Evolutionary conservation across 2,797 vertebrate genomes (phyloP), one percentile per base, ranked within the genome.

Genomic region (Xenops minutus): DNA sequence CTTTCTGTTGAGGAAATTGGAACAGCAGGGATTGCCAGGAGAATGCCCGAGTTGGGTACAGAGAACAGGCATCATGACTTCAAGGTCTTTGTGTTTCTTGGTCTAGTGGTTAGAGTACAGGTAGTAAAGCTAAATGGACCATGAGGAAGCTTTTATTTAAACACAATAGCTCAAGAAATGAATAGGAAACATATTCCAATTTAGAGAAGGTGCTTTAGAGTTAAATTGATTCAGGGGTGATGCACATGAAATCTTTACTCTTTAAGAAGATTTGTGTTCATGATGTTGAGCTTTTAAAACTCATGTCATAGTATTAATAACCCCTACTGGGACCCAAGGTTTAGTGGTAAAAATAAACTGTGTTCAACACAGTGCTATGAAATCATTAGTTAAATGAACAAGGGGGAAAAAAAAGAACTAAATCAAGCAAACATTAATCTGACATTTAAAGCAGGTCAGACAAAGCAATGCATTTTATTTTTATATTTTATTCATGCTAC

Each of bases 371-470:
- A 61, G 26, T 43, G 15, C n/a, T 61, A 18, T 54, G 73, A 86
- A 95, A 58, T 20, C 51, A 61, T 81, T 78, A 83, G 20, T 77
- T 88, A 80, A 49, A 77, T 32, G 43, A 86, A 59, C 18, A 90
- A 84, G 34, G 12, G 11, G 11, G 1, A 4, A 34, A 64, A 67
- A 67, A 7, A 22, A 23, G 5, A 82, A 58, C 36, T 76, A 82
- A 84, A 91, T 85, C 54, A 86, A 93, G 77, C 62, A 90, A 80
- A 63, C n/a, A 51, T 83, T 92, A 84, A 86, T 92, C 62, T 92
- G 90, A 39, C 52, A 78, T 94, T 95, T 95, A 48, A 90, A 94
- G 39, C 36, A 87, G 80, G 52, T 81, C 84, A 92, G 55, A 79
- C 34, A 89, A 76, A 90, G 66, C 58, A 93, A 63, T 46, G 44